Conservation (phyloP, 1,140 invertebrate species). For the Formica exsecta region DNA sequence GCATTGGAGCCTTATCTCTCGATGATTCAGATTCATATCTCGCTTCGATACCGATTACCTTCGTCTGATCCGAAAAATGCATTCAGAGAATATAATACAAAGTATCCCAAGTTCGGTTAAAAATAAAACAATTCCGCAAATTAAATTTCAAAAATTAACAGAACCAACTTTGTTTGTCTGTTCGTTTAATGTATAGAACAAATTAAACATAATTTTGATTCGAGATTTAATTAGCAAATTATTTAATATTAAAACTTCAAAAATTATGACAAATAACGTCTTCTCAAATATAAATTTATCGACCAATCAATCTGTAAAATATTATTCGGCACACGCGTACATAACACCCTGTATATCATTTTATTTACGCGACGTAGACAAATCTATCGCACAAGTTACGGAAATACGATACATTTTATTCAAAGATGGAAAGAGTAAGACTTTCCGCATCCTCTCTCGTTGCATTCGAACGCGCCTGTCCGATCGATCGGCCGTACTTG, state of each 20-base stretch:
- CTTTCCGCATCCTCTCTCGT: not conserved
- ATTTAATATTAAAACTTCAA: not conserved
- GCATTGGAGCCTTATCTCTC: not conserved
- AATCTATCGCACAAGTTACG: not conserved
- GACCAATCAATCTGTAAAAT: not conserved
- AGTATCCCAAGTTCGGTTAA: not conserved
- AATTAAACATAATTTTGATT: slow-evolving; percentile 33
- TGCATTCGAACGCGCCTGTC: slow-evolving; percentile 7
- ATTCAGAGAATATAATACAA: not conserved
- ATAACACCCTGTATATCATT: slow-evolving; percentile 19
- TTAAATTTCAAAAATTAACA: not conserved
- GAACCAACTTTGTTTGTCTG: not conserved
- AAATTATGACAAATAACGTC: not conserved
- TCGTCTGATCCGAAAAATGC: not conserved
- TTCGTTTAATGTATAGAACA: not conserved
- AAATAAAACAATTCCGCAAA: not conserved
- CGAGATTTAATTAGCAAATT: not conserved
- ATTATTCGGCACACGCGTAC: not conserved
- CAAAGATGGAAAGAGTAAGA: not conserved
- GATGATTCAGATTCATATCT: slow-evolving; percentile 7
- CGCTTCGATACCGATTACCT: not conserved
- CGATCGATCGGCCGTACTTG: slow-evolving; percentile 10
- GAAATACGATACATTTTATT: slow-evolving; percentile 35
- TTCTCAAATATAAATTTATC: not conserved
- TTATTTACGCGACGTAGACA: slow-evolving; percentile 6